Percentiles rank a stretch among this genome's conserved stretches.
Evolutionary conservation across 2,797 vertebrate species (phyloP).

Genomic region (Glossophaga mutica): DNA sequence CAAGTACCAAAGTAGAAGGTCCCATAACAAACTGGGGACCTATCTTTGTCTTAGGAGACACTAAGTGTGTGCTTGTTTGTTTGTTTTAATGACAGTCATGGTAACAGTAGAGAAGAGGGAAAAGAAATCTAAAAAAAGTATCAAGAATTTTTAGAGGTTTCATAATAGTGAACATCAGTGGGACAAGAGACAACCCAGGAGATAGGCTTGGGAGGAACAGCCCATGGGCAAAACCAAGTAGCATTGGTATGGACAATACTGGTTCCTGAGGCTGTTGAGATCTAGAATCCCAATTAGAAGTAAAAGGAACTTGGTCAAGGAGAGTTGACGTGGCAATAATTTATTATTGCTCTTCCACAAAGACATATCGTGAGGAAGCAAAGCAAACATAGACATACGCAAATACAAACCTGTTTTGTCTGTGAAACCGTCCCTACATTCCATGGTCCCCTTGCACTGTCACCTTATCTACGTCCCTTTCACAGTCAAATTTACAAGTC

Average conservation of each 20-base stretch:
- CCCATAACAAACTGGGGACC: not conserved
- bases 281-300: not conserved
- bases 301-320: not conserved
- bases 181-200: not conserved
- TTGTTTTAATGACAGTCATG: not conserved
- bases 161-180: accelerated
- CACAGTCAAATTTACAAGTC: not conserved
- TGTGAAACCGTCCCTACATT: not conserved
- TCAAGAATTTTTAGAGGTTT: not conserved
- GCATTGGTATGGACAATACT: not conserved
- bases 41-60: not conserved
- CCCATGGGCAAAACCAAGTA: not conserved
- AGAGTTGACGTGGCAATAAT: not conserved
- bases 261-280: not conserved
- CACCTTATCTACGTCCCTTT: not conserved
- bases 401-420: not conserved
- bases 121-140: not conserved
- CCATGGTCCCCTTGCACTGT: not conserved
- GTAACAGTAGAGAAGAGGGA: not conserved
- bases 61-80: not conserved
- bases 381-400: not conserved
- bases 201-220: not conserved
- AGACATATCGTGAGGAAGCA: not conserved
- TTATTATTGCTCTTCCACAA: not conserved
- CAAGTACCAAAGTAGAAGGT: not conserved